Percentiles rank a stretch among this genome's conserved stretches.
Conservation (phyloP, 2,888 invertebrate genomes). For the Euplexia lucipara region DNA sequence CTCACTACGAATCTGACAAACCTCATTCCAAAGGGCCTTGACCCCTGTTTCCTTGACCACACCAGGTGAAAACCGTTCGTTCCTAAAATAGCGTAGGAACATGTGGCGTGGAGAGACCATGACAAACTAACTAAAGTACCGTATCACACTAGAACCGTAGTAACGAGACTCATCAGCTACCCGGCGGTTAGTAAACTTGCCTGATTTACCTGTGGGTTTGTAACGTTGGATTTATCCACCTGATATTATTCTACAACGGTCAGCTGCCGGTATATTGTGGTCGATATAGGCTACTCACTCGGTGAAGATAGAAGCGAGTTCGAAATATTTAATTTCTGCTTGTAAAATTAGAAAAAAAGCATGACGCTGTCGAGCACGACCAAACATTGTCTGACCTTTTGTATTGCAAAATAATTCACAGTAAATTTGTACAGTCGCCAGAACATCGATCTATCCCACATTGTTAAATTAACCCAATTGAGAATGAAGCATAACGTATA, state of each 20-base stretch:
- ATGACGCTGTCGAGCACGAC: too few species aligned
- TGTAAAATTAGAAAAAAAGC: too few species aligned
- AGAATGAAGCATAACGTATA: too few species aligned
- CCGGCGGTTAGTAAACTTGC: constrained; percentile 55
- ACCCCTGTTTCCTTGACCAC: constrained; percentile 36
- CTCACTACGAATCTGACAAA: constrained; percentile 15
- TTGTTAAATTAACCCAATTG: too few species aligned
- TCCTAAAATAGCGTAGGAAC: constrained; percentile 49
- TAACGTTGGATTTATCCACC: constrained; percentile 66
- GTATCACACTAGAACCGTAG: constrained; percentile 47
- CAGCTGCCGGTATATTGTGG: constrained; percentile 57
- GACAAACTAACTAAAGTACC: constrained; percentile 60
- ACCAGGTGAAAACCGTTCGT: constrained; percentile 39
- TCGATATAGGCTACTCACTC: constrained; percentile 14
- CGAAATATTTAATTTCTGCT: background rate
- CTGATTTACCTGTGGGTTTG: constrained; percentile 65
- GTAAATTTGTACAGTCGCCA: too few species aligned
- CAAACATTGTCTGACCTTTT: too few species aligned
- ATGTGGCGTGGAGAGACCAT: constrained; percentile 39
- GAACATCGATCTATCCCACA: too few species aligned
- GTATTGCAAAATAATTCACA: too few species aligned
- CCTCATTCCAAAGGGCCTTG: constrained; percentile 36
- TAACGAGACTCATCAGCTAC: constrained; percentile 61
- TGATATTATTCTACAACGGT: constrained; percentile 66
- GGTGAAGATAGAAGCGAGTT: constrained; percentile 8